Conservation (phyloP, 2,888 invertebrate genomes). For the Hydriomena furcata region DNA sequence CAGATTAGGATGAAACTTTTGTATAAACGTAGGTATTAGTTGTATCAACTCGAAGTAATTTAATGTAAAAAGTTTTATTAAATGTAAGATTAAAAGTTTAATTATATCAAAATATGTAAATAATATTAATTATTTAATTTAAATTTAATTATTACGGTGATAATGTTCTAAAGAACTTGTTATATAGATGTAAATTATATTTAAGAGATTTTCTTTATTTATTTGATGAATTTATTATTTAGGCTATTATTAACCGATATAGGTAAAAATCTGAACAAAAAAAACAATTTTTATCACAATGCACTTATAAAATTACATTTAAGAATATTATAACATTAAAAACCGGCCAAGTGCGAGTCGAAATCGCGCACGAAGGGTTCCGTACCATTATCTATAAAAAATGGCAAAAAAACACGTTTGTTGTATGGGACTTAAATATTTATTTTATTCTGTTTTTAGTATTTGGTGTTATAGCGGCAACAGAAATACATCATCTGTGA, state of each 20-base stretch:
- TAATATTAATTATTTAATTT: constrained; percentile 14
- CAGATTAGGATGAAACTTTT: constrained; percentile 24
- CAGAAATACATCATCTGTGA: no score
- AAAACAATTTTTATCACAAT: background rate
- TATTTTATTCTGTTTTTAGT: no score
- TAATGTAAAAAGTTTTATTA: constrained; percentile 14
- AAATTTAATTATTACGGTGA: constrained; percentile 10
- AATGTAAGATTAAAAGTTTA: constrained; percentile 2
- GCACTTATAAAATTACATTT: no score
- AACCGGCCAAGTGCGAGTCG: no score
- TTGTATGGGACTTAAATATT: no score
- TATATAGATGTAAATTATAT: background rate
- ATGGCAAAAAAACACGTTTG: no score
- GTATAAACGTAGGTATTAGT: constrained; percentile 20
- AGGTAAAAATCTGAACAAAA: background rate
- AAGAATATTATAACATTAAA: no score
- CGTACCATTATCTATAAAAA: no score
- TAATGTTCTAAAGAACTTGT: constrained; percentile 12
- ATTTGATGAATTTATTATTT: background rate
- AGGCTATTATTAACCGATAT: background rate
- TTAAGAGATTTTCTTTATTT: background rate
- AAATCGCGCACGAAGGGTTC: no score
- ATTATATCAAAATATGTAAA: constrained; percentile 21
- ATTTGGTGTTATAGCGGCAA: no score
- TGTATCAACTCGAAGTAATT: constrained; percentile 26